These are phyloP conservation scores for Cetonia aurata DNA, from an alignment of 2,888 invertebrate species.

Conservation along the genomic window DNA sequence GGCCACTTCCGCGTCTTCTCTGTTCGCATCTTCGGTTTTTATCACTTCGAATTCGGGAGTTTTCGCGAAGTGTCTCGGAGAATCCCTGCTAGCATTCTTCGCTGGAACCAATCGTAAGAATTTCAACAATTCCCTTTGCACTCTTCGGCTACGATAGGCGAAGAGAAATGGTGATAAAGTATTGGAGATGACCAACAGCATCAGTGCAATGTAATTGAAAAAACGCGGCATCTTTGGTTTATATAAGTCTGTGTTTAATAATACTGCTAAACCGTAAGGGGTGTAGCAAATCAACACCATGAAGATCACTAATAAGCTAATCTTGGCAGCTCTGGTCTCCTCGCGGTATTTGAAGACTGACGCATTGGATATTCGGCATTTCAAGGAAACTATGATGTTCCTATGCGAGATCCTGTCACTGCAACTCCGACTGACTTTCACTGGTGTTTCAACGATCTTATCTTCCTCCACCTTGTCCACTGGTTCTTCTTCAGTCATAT, in stretches of 20 bases:
- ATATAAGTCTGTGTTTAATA: conserved; percentile 58
- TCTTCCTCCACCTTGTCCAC: not conserved
- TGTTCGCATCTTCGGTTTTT: not conserved
- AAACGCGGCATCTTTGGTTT: conserved; percentile 49
- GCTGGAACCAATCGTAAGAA: conserved; percentile 64
- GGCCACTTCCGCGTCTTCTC: conserved; percentile 33
- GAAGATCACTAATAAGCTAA: conserved; percentile 83
- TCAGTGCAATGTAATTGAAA: conserved; percentile 69
- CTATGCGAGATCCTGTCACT: conserved; percentile 44
- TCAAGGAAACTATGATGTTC: conserved; percentile 79
- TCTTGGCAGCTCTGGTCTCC: conserved; percentile 89
- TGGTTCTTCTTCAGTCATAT: conserved; percentile 17
- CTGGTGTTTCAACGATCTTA: not conserved
- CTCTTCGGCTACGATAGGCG: conserved; percentile 79
- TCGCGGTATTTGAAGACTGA: conserved; percentile 88
- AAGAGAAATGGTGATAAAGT: conserved; percentile 81
- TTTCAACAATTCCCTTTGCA: conserved; percentile 71
- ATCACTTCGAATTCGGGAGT: conserved; percentile 2
- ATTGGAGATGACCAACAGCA: conserved; percentile 73
- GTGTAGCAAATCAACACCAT: conserved; percentile 72
- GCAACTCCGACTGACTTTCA: conserved; percentile 20
- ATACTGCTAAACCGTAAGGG: conserved; percentile 64
- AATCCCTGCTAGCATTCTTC: not conserved
- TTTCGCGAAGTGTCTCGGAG: conserved; percentile 17
- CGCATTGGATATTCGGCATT: conserved; percentile 86